phyloP scores from a whole-genome alignment of 2,113 vertebrate species.

The Coregonus clupeaformis region DNA sequence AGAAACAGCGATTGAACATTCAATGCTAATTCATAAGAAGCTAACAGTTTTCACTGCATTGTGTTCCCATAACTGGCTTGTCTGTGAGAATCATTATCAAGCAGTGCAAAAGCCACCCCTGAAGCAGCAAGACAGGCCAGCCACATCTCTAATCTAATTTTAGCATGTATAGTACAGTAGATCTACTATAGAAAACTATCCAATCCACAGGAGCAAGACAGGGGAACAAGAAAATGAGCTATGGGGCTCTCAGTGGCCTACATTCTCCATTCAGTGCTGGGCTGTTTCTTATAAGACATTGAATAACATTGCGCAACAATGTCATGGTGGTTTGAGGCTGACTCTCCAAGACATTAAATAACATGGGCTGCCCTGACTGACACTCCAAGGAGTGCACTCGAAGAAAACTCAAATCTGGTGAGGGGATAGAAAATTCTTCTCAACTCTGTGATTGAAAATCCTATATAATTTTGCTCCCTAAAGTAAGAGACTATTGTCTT shows the following conservation, averaged over 20 bases:
- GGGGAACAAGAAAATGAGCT: not conserved
- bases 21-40: not conserved
- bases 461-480: too few relatives aligned
- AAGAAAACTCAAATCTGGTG: too few relatives aligned
- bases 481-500: too few relatives aligned
- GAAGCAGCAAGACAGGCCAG: not conserved
- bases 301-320: too few relatives aligned
- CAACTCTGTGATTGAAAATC: too few relatives aligned
- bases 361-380: too few relatives aligned
- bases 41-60: not conserved
- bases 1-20: not conserved
- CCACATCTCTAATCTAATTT: not conserved
- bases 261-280: not conserved
- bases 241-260: not conserved
- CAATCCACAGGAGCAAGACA: not conserved
- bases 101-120: not conserved
- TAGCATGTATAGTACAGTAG: conserved; percentile 1
- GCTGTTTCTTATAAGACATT: not conserved
- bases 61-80: conserved; percentile 5
- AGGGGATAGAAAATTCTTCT: too few relatives aligned
- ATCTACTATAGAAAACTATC: not conserved
- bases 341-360: too few relatives aligned
- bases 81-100: conserved; percentile 3
- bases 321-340: too few relatives aligned
- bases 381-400: too few relatives aligned